Evolutionary conservation across 1,140 invertebrate genomes (phyloP), one percentile per base, ranked within the genome.

Genomic region (Ditylenchus dipsaci): DNA sequence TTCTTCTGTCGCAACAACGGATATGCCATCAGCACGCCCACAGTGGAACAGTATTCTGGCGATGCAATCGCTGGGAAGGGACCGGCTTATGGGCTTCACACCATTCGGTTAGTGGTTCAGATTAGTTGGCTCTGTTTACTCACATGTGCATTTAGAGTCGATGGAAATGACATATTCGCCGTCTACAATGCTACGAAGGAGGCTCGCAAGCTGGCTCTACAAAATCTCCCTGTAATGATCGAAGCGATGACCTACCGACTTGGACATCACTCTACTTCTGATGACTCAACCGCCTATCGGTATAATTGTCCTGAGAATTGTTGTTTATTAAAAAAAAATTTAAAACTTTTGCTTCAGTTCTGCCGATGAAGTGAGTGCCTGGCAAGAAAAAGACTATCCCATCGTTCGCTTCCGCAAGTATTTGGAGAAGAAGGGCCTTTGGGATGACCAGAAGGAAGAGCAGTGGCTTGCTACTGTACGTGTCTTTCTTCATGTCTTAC

Each of bases 161-260:
- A 99, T 85, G 96, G 96, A 8, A 99, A 97, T 80, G 96, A 99
- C 84, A 85, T 91, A 0, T 88, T 98, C 71, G 96, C 95, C 9
- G 90, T 97, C 0, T 93, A 96, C 83, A 91, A 94, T 85, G 94
- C 89, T 0, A 93, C 91, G 0, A 88, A 89, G 83, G 86, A 85
- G 57, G 94, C 96, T 0, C 86, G 91, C 56, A 87, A 91, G 65
- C 89, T 90, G 74, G 88, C 88, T 58, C 74, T 95, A 0, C 87
- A 92, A 76, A 90, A 89, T 72, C 90, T 90, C 82, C 95, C 96
- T 0, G 89, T 98, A 33, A 86, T 99, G 0, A 90, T 99, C 68
- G 96, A 99, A 86, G 94, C 95, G 7, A 92, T 99, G 90, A 93
- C 92, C 8, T 97, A 97, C 83, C 89, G 95, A 81, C 87, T 96